Conservation (phyloP, 2,797 vertebrate genomes). For the Cottoperca gobio region DNA sequence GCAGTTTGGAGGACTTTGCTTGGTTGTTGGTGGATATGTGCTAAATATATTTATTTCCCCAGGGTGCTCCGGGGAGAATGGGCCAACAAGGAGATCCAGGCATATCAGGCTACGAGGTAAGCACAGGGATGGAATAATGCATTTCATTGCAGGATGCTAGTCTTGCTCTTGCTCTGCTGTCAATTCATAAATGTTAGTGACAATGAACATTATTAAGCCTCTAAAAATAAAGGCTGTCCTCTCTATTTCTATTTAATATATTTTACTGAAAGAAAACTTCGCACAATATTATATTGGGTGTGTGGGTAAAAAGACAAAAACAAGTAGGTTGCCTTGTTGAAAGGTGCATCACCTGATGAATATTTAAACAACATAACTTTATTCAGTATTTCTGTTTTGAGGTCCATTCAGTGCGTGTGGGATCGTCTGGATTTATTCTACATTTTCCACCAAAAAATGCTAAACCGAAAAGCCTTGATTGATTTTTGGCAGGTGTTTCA, state of each 20-base stretch:
- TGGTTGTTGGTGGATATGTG: constrained; percentile 15
- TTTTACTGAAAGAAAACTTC: neutral
- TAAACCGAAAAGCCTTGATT: neutral
- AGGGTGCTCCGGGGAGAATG: constrained; percentile 94
- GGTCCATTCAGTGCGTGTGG: neutral
- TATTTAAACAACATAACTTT: neutral
- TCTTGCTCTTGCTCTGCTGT: neutral
- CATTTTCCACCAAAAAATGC: neutral
- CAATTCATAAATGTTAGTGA: neutral
- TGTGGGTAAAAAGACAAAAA: neutral
- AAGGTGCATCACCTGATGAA: neutral
- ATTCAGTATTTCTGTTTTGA: neutral
- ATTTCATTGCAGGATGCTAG: neutral
- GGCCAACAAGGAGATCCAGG: constrained; percentile 92
- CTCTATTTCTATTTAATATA: neutral
- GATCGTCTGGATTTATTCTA: neutral
- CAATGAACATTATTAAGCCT: neutral
- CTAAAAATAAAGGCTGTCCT: neutral
- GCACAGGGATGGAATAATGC: constrained; percentile 25
- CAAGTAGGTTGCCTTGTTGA: neutral
- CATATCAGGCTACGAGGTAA: constrained; percentile 91
- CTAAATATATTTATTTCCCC: constrained; percentile 40
- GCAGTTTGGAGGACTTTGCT: constrained; percentile 4
- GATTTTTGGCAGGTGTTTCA: constrained; percentile 12
- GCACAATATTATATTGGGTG: neutral